Evolutionary conservation across 2,888 invertebrate genomes (phyloP).

Genomic region (Cyrtodaria siliqua): DNA sequence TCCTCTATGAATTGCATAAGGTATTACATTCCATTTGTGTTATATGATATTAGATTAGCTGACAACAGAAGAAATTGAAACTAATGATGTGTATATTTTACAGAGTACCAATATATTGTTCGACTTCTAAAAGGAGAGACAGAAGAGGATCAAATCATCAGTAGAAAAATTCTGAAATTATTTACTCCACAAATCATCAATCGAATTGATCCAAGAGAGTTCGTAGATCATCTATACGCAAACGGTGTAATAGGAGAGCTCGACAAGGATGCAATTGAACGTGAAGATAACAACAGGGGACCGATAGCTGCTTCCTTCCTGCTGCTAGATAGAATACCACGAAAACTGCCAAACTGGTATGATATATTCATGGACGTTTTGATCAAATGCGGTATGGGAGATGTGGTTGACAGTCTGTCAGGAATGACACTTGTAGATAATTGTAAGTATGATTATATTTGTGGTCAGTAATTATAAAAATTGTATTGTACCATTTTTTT

Average conservation of each 20-base stretch:
- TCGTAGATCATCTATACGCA: conserved; percentile 30
- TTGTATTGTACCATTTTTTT: no score
- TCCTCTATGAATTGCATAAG: no score
- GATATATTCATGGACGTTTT: conserved; percentile 27
- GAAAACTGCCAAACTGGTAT: conserved; percentile 24
- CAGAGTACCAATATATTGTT: conserved; percentile 34
- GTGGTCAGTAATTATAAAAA: no score
- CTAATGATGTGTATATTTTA: no score
- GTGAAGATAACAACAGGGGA: conserved; percentile 30
- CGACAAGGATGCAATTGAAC: conserved; percentile 32
- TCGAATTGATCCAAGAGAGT: conserved; percentile 36
- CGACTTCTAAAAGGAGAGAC: conserved; percentile 24
- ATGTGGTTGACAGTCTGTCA: no score
- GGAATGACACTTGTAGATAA: no score
- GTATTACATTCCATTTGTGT: no score
- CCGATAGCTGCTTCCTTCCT: conserved; percentile 33
- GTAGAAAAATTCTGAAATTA: conserved; percentile 14
- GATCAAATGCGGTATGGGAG: conserved; percentile 18
- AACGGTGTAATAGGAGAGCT: conserved; percentile 21
- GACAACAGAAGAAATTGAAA: no score
- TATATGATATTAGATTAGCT: no score
- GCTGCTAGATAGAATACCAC: conserved; percentile 33
- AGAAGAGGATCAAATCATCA: conserved; percentile 26
- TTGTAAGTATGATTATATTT: no score
- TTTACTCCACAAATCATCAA: conserved; percentile 37